Evolutionary conservation across 2,888 invertebrate genomes (phyloP).

Genomic region (Pemphredon lugubris): DNA sequence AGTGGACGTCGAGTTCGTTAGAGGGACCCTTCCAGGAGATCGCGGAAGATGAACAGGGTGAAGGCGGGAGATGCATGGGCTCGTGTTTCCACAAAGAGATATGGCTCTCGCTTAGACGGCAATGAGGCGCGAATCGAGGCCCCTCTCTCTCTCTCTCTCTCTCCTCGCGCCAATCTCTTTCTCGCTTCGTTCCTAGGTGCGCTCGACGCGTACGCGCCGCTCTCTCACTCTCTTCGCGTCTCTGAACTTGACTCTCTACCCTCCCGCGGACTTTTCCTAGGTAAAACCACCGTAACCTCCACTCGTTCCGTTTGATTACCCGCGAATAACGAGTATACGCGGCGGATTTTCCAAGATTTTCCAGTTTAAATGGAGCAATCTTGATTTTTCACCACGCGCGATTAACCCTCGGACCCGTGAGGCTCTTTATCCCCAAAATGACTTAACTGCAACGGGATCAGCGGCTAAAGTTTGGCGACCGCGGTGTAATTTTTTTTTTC

Average conservation of each 20-base stretch:
- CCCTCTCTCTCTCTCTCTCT: slow-evolving; percentile 31
- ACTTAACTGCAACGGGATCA: too few relatives aligned
- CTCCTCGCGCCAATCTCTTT: too few relatives aligned
- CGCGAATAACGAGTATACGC: slow-evolving; percentile 45
- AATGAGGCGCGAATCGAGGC: slow-evolving; percentile 69
- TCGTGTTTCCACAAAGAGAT: slow-evolving; percentile 74
- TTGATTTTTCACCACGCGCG: too few relatives aligned
- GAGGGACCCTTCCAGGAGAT: slow-evolving; percentile 70
- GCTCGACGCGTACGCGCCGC: neutral
- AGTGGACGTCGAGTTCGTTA: slow-evolving; percentile 78
- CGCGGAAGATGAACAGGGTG: slow-evolving; percentile 74
- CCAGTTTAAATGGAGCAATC: too few relatives aligned
- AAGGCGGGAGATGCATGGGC: slow-evolving; percentile 73
- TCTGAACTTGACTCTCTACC: slow-evolving; percentile 4
- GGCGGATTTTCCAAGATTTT: slow-evolving; percentile 16
- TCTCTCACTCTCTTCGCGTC: slow-evolving; percentile 13
- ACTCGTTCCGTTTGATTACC: slow-evolving; percentile 59
- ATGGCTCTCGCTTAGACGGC: slow-evolving; percentile 72
- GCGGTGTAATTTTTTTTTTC: too few relatives aligned
- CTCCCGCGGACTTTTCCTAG: slow-evolving; percentile 27
- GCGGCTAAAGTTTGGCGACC: too few relatives aligned
- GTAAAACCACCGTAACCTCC: slow-evolving; percentile 40
- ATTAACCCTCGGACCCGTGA: too few relatives aligned
- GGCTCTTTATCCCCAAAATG: too few relatives aligned
- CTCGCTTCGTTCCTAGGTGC: slow-evolving; percentile 5